These are phyloP conservation scores for Trematomus bernacchii DNA, from an alignment of 2,797 vertebrate genomes.

Conservation along the genomic window DNA sequence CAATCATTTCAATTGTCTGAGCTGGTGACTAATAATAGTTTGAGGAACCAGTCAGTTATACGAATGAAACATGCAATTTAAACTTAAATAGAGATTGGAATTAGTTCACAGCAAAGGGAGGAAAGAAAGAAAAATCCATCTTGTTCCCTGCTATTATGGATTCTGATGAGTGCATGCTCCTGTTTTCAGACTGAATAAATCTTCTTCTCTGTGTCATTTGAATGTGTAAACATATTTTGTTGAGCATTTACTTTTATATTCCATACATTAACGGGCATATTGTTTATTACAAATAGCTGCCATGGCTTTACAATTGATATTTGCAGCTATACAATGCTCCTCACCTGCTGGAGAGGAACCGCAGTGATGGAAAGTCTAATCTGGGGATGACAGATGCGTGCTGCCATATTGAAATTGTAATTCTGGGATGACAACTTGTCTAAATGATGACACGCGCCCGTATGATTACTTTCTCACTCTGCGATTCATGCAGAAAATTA, in stretches of 20 bases:
- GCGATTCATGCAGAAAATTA: constrained; percentile 71
- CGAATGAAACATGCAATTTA: constrained; percentile 38
- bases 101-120: constrained; percentile 12
- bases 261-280: not conserved
- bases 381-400: constrained; percentile 58
- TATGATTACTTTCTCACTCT: constrained; percentile 68
- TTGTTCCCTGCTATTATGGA: constrained; percentile 19
- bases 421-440: constrained; percentile 65
- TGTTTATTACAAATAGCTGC: constrained; percentile 29
- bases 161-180: constrained; percentile 28
- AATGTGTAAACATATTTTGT: constrained; percentile 22
- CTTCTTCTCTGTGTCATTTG: constrained; percentile 21
- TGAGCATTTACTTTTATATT: constrained; percentile 27
- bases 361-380: constrained; percentile 55
- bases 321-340: constrained; percentile 22
- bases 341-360: constrained; percentile 40
- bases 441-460: constrained; percentile 45
- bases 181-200: constrained; percentile 36
- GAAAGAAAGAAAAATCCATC: constrained; percentile 19
- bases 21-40: constrained; percentile 30
- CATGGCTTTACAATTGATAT: not conserved
- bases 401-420: constrained; percentile 68
- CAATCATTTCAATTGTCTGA: constrained; percentile 57
- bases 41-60: constrained; percentile 36
- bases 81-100: constrained; percentile 36